Conservation (phyloP, 2,113 vertebrate genomes). For the Chloropsis hardwickii region DNA sequence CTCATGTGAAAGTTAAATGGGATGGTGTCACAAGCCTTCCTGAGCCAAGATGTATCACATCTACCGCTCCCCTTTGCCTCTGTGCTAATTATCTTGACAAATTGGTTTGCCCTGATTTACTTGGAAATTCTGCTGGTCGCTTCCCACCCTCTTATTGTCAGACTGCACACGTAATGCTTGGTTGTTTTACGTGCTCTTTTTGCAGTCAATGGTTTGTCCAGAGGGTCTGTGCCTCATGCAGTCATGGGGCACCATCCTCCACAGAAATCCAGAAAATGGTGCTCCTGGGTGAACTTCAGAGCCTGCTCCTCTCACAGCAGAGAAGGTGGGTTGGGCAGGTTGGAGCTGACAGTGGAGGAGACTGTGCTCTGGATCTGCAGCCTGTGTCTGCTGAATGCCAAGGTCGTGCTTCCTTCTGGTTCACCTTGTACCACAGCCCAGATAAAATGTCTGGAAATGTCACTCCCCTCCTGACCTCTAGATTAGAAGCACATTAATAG, state of each 20-base stretch:
- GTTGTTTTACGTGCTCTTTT: not conserved
- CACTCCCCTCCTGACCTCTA: not conserved
- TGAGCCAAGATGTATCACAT: not conserved
- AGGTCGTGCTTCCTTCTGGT: not conserved
- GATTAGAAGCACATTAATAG: not conserved
- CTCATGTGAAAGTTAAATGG: not conserved
- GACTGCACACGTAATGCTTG: rapidly evolving
- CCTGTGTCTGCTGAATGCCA: not conserved
- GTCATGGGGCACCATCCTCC: not conserved
- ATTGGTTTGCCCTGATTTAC: not conserved
- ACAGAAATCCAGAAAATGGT: not conserved
- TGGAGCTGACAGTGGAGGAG: not conserved
- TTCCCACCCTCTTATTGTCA: not conserved
- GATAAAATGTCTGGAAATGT: not conserved
- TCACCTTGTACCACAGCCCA: not conserved
- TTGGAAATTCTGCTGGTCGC: not conserved
- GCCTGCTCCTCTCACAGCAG: not conserved
- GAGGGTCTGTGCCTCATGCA: not conserved
- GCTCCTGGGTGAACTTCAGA: not conserved
- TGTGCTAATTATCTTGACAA: constrained; percentile 11
- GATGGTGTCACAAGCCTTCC: not conserved
- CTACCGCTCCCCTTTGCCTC: not conserved
- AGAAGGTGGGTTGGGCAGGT: not conserved
- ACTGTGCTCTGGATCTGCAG: not conserved
- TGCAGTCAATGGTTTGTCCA: not conserved